Base-by-base conservation (phyloP, 2,888 invertebrate genomes). In the Thera obeliscata region DNA sequence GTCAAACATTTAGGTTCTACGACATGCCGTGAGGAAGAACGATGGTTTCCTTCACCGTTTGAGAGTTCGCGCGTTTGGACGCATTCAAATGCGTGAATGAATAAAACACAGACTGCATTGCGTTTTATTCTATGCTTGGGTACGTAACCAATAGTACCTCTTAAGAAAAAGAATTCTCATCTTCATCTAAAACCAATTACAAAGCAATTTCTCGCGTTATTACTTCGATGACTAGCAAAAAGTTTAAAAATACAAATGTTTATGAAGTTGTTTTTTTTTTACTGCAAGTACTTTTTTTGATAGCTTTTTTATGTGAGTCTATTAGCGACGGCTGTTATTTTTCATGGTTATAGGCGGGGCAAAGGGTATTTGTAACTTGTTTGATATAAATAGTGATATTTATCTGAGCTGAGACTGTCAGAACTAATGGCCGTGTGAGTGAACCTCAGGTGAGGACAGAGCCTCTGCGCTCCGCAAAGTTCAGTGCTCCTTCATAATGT, bases 361-460 rank as follows among this genome's bases (percentile, higher is more conserved):
- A 38, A 38, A 38, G 38, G 38, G 38, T 38, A 38, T 38, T 38
- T 38, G 38, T 38, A 38, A 12, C 3, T 35, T 7, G 50, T 50
- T 54, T 55, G 12, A 12, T 48, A 55, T 52, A 43, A 11, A 38
- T 43, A 36, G 78, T 85, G 86, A 85, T 87, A 85, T 83, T 78
- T 86, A 86, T 85, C 85, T 86, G 82, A 84, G 85, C 86, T 86
- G 86, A 87, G 87, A 86, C 83, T 84, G 82, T 87, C 79, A 82
- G 84, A 89, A 87, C 86, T 88, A 91, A 91, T 89, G 85, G 83
- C 75, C 85, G 84, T 88, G 89, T 86, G 87, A 88, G 88, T 88
- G 84, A 89, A 88, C 86, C 86, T 86, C 88, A 92, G 91, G 91
- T 90, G 90, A 86, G 84, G 87, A 86, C 82, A 81, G 82, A 86